These are phyloP conservation scores for Echinops telfairi DNA, from an alignment of 2,113 vertebrate genomes.

Conservation along the genomic window DNA sequence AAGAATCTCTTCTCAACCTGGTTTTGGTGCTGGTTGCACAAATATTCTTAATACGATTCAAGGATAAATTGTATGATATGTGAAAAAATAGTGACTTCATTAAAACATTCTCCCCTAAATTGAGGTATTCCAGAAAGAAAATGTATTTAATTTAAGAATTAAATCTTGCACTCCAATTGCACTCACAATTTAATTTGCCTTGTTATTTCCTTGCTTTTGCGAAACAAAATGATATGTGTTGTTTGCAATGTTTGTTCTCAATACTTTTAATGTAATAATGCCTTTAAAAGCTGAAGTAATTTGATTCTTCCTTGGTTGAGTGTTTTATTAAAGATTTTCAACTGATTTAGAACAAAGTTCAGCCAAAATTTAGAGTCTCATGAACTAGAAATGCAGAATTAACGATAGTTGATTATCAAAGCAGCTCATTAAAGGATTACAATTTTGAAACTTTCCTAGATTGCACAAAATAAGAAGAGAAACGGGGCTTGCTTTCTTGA, in stretches of 20 bases:
- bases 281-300: conserved; percentile 46
- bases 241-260: conserved; percentile 11
- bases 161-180: conserved; percentile 2
- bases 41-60: too few species aligned
- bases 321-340: conserved; percentile 55
- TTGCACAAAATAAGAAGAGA: conserved; percentile 14
- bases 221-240: conserved; percentile 38
- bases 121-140: not conserved
- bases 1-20: too few species aligned
- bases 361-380: conserved; percentile 35
- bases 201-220: conserved; percentile 6
- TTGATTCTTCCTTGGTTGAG: conserved; percentile 45
- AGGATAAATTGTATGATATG: too few species aligned
- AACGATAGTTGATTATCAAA: conserved; percentile 10
- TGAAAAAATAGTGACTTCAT: not conserved
- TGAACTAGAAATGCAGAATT: conserved; percentile 37
- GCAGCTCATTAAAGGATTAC: conserved; percentile 16
- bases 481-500: not conserved
- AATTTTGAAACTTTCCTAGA: not conserved
- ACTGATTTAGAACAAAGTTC: conserved; percentile 43
- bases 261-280: conserved; percentile 33
- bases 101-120: not conserved
- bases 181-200: conserved; percentile 51
- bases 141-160: conserved; percentile 33
- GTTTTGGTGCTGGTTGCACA: too few species aligned